Conservation (phyloP, 1,140 invertebrate genomes). For the Brachionus rubens region DNA sequence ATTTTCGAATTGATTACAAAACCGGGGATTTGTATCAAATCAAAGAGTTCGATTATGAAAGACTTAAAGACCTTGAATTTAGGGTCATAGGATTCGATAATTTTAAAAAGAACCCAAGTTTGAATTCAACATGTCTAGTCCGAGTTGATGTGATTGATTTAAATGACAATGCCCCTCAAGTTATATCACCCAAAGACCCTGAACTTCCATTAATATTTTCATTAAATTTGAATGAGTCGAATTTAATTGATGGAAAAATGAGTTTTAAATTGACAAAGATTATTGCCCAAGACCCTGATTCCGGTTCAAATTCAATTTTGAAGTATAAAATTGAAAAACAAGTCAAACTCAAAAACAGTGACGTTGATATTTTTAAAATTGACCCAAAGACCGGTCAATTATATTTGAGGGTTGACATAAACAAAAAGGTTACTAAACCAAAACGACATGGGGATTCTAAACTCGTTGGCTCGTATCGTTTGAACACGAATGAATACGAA, state of each 20-base stretch:
- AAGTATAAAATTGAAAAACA: slow-evolving; percentile 45
- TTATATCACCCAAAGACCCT: neutral
- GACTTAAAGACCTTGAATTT: neutral
- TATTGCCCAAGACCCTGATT: slow-evolving; percentile 2
- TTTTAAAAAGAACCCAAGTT: slow-evolving; percentile 34
- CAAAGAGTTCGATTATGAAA: slow-evolving; percentile 29
- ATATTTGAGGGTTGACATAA: neutral
- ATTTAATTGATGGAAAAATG: neutral
- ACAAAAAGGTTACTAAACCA: neutral
- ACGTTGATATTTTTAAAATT: neutral
- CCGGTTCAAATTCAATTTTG: slow-evolving; percentile 2
- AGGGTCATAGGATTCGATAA: slow-evolving; percentile 24
- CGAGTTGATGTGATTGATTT: slow-evolving; percentile 27
- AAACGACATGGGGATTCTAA: neutral
- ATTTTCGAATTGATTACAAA: neutral
- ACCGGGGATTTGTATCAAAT: slow-evolving; percentile 38
- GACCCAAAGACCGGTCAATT: slow-evolving; percentile 12
- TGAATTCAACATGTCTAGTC: slow-evolving; percentile 41
- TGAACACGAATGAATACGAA: neutral
- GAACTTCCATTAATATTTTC: neutral
- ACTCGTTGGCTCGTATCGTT: neutral
- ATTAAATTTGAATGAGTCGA: slow-evolving; percentile 7
- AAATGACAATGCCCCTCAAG: neutral
- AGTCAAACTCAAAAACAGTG: slow-evolving; percentile 8
- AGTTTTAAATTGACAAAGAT: slow-evolving; percentile 1